Percentiles rank a stretch among this genome's conserved stretches.
Evolutionary conservation across 2,888 invertebrate genomes (phyloP).

Genomic region (Drosophila macrospina): DNA sequence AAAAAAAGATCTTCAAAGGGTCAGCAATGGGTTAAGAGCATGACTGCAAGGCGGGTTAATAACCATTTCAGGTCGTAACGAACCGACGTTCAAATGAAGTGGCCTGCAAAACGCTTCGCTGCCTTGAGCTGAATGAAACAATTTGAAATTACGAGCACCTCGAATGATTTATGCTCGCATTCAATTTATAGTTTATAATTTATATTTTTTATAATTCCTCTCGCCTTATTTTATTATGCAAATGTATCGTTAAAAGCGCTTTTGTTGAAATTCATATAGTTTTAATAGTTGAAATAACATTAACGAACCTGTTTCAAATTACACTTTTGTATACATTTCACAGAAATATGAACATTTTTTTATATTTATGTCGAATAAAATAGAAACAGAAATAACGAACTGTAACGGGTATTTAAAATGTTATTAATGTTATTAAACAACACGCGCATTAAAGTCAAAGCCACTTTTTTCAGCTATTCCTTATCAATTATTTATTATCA

Average conservation of each 20-base stretch:
- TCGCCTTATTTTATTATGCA: background rate
- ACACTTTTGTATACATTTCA: too few relatives aligned
- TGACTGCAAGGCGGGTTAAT: constrained; percentile 51
- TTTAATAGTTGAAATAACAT: background rate
- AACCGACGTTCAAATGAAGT: constrained; percentile 40
- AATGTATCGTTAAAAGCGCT: constrained; percentile 1
- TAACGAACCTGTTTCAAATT: too few relatives aligned
- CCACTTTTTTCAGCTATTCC: too few relatives aligned
- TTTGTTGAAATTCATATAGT: background rate
- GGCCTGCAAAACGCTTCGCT: constrained; percentile 3
- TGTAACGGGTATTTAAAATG: too few relatives aligned
- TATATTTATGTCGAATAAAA: too few relatives aligned
- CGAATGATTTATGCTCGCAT: constrained; percentile 14
- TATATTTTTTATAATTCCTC: too few relatives aligned
- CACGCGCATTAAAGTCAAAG: too few relatives aligned
- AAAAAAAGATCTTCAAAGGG: constrained; percentile 29
- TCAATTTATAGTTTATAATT: constrained; percentile 9
- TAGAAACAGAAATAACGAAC: too few relatives aligned
- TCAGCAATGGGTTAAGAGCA: constrained; percentile 54
- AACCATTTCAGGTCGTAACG: constrained; percentile 42
- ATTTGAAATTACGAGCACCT: constrained; percentile 25
- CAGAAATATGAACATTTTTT: too few relatives aligned
- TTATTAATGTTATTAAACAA: too few relatives aligned
- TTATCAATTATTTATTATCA: too few relatives aligned
- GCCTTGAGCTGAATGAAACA: constrained; percentile 26